A percentile compares a stretch with the other conserved stretches of the same genome.
Conservation (phyloP, 2,888 invertebrate genomes). For the Brachypalpus laphriformis region DNA sequence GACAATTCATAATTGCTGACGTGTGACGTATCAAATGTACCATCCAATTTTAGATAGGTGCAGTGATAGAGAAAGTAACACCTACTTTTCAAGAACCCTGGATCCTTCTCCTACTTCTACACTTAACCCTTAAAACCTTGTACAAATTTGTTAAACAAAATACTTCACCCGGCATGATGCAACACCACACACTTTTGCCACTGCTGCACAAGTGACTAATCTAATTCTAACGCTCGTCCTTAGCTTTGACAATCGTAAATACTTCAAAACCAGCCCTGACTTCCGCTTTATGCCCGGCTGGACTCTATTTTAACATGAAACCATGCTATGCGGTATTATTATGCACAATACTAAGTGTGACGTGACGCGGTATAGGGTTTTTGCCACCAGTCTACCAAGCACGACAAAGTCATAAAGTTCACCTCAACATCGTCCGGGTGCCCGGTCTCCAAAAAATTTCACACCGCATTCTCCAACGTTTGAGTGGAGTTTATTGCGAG, state of each 20-base stretch:
- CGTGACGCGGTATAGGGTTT: slow-evolving; percentile 59
- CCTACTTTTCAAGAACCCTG: no score
- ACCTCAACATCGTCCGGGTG: slow-evolving; percentile 45
- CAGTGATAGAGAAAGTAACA: no score
- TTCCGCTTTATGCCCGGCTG: slow-evolving; percentile 56
- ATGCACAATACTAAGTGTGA: slow-evolving; percentile 58
- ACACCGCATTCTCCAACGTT: slow-evolving; percentile 56
- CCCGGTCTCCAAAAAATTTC: slow-evolving; percentile 50
- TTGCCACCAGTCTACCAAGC: not conserved
- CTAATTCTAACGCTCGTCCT: slow-evolving; percentile 23
- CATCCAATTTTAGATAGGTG: no score
- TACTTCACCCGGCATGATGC: not conserved
- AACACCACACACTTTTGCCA: slow-evolving; percentile 9
- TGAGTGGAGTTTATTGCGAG: slow-evolving; percentile 39
- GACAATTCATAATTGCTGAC: no score
- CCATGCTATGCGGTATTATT: slow-evolving; percentile 65
- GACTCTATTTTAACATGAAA: slow-evolving; percentile 63
- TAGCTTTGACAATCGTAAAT: slow-evolving; percentile 44
- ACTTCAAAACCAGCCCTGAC: slow-evolving; percentile 30
- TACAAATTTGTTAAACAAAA: not conserved
- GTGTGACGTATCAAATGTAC: no score
- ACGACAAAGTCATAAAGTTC: slow-evolving; percentile 67
- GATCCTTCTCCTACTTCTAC: no score
- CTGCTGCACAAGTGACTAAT: slow-evolving; percentile 33
- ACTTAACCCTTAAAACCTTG: not conserved